These are phyloP conservation scores for Macquaria australasica DNA, from an alignment of 2,113 vertebrate species.

Conservation along the genomic window DNA sequence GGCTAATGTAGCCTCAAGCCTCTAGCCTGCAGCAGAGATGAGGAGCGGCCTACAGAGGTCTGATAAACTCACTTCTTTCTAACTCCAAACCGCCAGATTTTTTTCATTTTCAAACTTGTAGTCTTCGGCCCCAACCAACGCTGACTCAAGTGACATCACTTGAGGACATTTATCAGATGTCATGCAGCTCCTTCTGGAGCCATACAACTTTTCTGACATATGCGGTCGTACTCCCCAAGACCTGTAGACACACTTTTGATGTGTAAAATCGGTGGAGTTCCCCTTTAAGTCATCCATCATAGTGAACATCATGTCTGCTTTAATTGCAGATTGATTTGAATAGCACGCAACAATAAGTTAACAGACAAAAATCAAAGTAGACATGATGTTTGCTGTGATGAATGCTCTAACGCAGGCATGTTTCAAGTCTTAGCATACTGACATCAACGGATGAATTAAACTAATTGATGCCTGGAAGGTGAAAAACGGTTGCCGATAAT, in stretches of 20 bases:
- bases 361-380: neutral
- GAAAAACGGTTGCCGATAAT: neutral
- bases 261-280: too few species aligned
- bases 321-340: neutral
- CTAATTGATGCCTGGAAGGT: neutral
- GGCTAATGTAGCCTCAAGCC: too few species aligned
- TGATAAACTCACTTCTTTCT: neutral
- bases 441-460: neutral
- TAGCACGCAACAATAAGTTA: too few species aligned
- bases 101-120: neutral
- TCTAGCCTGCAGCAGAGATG: neutral
- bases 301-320: neutral
- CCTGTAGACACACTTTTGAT: too few species aligned
- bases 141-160: neutral
- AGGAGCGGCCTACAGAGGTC: neutral
- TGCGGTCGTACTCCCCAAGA: too few species aligned
- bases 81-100: neutral
- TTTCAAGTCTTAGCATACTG: neutral
- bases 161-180: neutral
- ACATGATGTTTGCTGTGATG: neutral
- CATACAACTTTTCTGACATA: too few species aligned
- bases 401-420: neutral
- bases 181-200: too few species aligned
- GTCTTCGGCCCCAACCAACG: neutral
- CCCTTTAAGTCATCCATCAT: neutral